Evolutionary conservation across 2,113 vertebrate species (phyloP).

Genomic region (Tricholaema leucomelas): DNA sequence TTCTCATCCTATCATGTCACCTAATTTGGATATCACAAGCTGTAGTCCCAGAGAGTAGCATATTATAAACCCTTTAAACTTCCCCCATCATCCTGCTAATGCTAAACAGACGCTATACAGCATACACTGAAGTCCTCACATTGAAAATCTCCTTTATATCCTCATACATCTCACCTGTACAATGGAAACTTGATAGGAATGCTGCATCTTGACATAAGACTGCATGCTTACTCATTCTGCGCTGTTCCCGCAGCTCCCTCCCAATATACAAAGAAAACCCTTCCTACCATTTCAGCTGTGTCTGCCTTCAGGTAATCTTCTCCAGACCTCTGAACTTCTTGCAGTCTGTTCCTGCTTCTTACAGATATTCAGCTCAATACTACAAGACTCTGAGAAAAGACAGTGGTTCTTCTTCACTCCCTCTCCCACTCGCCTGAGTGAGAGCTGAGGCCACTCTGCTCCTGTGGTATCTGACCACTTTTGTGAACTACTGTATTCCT

Average conservation of each 20-base stretch:
- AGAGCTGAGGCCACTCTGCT: background rate
- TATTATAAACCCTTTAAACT: background rate
- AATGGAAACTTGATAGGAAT: background rate
- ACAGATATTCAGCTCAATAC: background rate
- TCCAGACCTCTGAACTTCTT: slow-evolving; percentile 7
- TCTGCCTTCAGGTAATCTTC: slow-evolving; percentile 32
- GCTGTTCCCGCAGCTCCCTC: background rate
- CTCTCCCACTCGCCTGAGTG: background rate
- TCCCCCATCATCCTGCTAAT: background rate
- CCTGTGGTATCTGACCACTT: background rate
- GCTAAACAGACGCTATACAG: background rate
- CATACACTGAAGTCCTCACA: background rate
- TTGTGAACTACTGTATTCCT: slow-evolving; percentile 23
- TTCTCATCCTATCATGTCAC: background rate
- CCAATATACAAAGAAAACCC: slow-evolving; percentile 8
- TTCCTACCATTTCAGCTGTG: slow-evolving; percentile 47
- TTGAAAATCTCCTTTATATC: background rate
- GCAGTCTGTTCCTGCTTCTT: slow-evolving; percentile 1
- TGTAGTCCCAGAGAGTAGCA: background rate
- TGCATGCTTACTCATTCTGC: background rate
- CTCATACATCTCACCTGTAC: background rate
- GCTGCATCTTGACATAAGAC: background rate
- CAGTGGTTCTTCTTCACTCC: background rate
- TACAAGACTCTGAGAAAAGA: slow-evolving; percentile 25
- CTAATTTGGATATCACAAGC: background rate